Percentiles rank a stretch among this genome's conserved stretches.
Conservation (phyloP, 2,113 vertebrate genomes). For the Cinclus mexicanus region DNA sequence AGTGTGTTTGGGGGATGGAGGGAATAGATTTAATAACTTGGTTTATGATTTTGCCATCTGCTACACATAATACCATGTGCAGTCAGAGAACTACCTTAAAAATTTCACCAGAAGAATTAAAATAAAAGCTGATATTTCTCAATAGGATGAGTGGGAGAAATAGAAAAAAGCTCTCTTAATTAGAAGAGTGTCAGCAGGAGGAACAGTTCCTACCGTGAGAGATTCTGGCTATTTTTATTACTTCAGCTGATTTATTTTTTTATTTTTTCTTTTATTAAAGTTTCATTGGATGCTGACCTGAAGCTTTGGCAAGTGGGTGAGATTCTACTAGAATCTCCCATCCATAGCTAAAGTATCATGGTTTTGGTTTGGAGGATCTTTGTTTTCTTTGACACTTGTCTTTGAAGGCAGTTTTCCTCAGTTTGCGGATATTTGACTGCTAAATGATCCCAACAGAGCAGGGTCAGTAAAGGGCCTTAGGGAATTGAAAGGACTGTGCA, state of each 20-base stretch:
- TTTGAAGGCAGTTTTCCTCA: not conserved
- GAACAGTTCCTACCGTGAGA: not conserved
- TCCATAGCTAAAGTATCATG: not conserved
- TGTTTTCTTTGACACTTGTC: not conserved
- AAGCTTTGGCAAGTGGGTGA: not conserved
- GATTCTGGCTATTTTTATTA: not conserved
- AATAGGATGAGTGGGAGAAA: not conserved
- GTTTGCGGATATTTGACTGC: not conserved
- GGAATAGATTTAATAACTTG: constrained; percentile 27
- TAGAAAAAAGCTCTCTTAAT: not conserved
- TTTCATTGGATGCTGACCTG: not conserved
- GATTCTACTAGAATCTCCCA: not conserved
- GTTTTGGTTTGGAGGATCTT: not conserved
- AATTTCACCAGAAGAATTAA: not conserved
- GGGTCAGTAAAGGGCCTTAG: not conserved
- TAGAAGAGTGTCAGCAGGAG: not conserved
- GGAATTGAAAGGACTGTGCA: not conserved
- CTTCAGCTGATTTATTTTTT: not conserved
- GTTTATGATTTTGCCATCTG: constrained; percentile 27
- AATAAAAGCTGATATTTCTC: not conserved
- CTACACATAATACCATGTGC: not conserved
- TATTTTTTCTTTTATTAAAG: not conserved
- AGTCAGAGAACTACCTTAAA: not conserved
- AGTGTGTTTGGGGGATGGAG: not conserved
- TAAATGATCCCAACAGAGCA: not conserved